phyloP scores from a whole-genome alignment of 2,888 invertebrate genomes.

The Drosophila nigricruria region DNA sequence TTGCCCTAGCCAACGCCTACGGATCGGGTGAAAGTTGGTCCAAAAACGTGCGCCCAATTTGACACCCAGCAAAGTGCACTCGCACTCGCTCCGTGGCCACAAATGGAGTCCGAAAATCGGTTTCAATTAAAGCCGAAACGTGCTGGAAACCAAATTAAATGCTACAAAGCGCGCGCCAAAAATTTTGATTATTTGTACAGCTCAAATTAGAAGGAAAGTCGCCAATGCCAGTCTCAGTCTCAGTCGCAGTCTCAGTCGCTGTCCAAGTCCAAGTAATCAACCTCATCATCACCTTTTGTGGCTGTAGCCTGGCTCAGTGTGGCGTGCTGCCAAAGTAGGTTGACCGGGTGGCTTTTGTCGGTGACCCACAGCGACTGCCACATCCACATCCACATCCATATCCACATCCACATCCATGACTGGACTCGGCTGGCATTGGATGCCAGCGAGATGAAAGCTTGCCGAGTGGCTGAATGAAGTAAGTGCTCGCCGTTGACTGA shows the following conservation, averaged over 20 bases:
- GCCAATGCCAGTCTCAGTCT: slow-evolving; percentile 51
- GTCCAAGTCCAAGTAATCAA: slow-evolving; percentile 63
- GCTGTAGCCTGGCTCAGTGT: slow-evolving; percentile 43
- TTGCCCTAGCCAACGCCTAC: slow-evolving; percentile 67
- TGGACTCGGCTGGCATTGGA: slow-evolving; percentile 58
- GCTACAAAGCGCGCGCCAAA: slow-evolving; percentile 60
- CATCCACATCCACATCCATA: slow-evolving; percentile 17
- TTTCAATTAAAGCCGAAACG: slow-evolving; percentile 71
- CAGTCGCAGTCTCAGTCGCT: slow-evolving; percentile 9
- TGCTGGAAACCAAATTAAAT: slow-evolving; percentile 80
- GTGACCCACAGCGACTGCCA: slow-evolving; percentile 54
- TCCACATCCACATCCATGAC: slow-evolving; percentile 34
- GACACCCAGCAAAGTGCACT: slow-evolving; percentile 69
- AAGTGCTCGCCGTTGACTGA: slow-evolving; percentile 65
- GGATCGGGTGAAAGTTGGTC: slow-evolving; percentile 68
- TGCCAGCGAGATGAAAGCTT: slow-evolving; percentile 77
- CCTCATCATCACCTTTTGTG: slow-evolving; percentile 79
- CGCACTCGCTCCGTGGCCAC: slow-evolving; percentile 13
- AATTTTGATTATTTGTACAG: slow-evolving; percentile 78
- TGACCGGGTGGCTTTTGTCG: slow-evolving; percentile 62
- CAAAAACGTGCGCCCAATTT: slow-evolving; percentile 73
- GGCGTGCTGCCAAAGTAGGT: slow-evolving; percentile 73
- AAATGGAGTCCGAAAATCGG: slow-evolving; percentile 52
- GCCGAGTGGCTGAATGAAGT: slow-evolving; percentile 57
- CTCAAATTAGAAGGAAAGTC: slow-evolving; percentile 78